Conservation (phyloP, 1,140 invertebrate species). For the Drosophila kurseongensis region DNA sequence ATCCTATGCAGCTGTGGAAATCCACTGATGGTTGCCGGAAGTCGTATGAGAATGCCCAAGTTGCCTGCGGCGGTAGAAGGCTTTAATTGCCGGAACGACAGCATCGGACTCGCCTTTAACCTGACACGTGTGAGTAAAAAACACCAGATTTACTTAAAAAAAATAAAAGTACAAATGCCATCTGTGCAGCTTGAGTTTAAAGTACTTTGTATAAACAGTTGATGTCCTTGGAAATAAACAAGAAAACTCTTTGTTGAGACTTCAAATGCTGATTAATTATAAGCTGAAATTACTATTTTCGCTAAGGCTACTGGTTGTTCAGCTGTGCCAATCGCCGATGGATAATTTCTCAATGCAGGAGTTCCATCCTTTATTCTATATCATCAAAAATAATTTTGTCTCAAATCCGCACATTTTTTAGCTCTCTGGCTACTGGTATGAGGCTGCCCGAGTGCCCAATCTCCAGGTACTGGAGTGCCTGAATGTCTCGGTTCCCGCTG, state of each 20-base stretch:
- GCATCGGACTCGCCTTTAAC: constrained; percentile 5
- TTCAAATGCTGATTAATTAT: too few relatives aligned
- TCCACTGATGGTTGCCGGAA: neutral
- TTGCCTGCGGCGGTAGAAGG: neutral
- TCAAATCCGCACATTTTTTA: too few relatives aligned
- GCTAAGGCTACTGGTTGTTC: neutral
- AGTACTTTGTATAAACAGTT: too few relatives aligned
- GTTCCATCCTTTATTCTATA: too few relatives aligned
- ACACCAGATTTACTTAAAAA: neutral
- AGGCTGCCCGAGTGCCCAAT: constrained; percentile 38
- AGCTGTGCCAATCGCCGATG: too few relatives aligned
- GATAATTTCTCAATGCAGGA: too few relatives aligned
- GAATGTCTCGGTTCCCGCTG: constrained; percentile 38
- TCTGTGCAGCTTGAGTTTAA: too few relatives aligned
- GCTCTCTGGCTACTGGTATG: constrained; percentile 56
- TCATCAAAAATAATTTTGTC: too few relatives aligned
- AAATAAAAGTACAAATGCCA: too few relatives aligned
- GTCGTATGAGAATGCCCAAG: constrained; percentile 1
- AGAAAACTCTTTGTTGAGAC: too few relatives aligned
- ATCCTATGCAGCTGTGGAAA: neutral
- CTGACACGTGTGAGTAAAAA: constrained; percentile 31
- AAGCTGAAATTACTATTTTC: neutral
- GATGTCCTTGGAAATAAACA: too few relatives aligned
- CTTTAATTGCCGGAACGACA: constrained; percentile 12
- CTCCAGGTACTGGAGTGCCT: constrained; percentile 35